Evolutionary conservation across 35 echinoderm and acorn worm genomes (phyloP).

Genomic region (Heliocidaris erythrogramma): DNA sequence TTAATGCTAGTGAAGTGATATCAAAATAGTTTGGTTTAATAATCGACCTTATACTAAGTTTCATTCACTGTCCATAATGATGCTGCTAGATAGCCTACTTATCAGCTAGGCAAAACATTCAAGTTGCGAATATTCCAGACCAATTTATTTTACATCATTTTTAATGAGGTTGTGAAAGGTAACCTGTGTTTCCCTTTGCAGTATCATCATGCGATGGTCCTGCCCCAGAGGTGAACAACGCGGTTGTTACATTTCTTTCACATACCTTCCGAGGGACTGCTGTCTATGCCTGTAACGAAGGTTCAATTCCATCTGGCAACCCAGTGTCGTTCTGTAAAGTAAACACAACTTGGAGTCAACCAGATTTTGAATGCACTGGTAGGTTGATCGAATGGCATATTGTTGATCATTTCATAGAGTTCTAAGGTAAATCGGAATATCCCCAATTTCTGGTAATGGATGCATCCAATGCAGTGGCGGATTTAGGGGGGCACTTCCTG

Average conservation of each 20-base stretch:
- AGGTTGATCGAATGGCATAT: neutral
- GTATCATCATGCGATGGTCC: neutral
- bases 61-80: too few species aligned
- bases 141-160: neutral
- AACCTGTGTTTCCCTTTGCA: neutral
- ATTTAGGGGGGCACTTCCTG: too few species aligned
- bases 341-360: neutral
- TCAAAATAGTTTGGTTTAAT: too few species aligned
- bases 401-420: too few species aligned
- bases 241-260: neutral
- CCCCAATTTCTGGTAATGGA: too few species aligned
- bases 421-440: too few species aligned
- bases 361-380: neutral
- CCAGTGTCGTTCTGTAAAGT: neutral
- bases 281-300: neutral
- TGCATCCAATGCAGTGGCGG: too few species aligned
- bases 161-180: neutral
- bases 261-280: neutral
- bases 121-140: neutral
- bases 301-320: neutral
- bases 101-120: neutral
- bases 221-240: neutral
- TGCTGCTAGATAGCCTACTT: neutral
- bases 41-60: too few species aligned
- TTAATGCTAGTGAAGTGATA: too few species aligned